Evolutionary conservation across 2,888 invertebrate genomes (phyloP), one percentile per base, ranked within the genome.

Genomic region (Lithodes maja): DNA sequence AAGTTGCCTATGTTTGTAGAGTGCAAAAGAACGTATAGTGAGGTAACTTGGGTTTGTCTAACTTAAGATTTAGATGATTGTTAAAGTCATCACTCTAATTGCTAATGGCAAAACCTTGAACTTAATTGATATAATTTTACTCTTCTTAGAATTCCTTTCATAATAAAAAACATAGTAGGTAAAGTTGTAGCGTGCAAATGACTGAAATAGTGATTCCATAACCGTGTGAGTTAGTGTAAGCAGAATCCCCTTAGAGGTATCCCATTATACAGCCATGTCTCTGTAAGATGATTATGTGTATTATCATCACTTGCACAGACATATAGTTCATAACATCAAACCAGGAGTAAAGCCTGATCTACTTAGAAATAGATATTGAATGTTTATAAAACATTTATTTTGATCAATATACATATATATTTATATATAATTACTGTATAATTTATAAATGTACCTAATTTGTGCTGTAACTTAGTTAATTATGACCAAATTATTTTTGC

Each of bases 221-320:
- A 33, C 33, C 33, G 33, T 33, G 33, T 33, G 33, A 33, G 33
- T 33, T 33, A 33, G 33, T 33, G 33, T 33, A 33, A 33, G 33
- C 33, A 33, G 33, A 33, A 33, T 33, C 33, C 33, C 33, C 33
- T 33, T 33, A 33, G 33, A 33, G 33, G 33, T 9, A 75, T 7
- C 52, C 50, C 55, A 52, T 79, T 69, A 55, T 55, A 50, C 68
- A 82, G 74, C 82, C 86, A 77, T 86, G 82, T 74, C 82, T 33
- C 9, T 75, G 17, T 74, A 68, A 12, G 49, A 74, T 61, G 50
- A 80, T 74, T 55, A 74, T 81, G 80, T 82, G 75, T 82, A 86
- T 86, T 69, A 75, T 86, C 69, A 77, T 71, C 69, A 68, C 75
- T 50, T 75, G 86, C 82, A 86, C 86, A 84, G 84, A 86, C 82